Conservation (phyloP, 2,113 vertebrate genomes). For the Menura novaehollandiae region DNA sequence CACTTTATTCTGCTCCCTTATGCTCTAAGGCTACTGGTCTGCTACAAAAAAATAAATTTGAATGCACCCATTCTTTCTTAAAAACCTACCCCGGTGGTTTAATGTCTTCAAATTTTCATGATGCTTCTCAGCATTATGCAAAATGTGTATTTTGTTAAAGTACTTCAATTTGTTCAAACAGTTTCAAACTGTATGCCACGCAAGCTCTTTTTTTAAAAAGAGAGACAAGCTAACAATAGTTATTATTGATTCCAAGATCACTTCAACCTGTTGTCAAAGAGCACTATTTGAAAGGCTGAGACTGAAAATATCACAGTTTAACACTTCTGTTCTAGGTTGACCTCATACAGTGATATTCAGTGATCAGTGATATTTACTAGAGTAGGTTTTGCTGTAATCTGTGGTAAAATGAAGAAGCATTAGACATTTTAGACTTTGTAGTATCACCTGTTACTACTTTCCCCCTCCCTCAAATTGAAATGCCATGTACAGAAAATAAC, state of each 20-base stretch:
- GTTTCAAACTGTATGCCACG: not conserved
- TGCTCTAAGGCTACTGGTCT: not conserved
- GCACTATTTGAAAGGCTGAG: not conserved
- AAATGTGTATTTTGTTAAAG: not conserved
- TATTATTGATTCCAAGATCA: not conserved
- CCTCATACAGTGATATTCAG: not conserved
- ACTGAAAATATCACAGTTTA: not conserved
- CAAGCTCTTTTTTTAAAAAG: not conserved
- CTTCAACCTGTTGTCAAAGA: not conserved
- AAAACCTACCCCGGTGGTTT: not conserved
- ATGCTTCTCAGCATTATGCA: not conserved
- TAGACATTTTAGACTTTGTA: not conserved
- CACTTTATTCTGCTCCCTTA: not conserved
- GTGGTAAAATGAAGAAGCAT: not conserved
- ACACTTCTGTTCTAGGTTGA: not conserved
- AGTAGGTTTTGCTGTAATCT: not conserved
- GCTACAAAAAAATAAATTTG: not conserved
- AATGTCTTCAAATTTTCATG: not conserved
- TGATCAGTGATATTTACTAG: not conserved
- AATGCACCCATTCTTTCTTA: not conserved
- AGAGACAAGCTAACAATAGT: not conserved
- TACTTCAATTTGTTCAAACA: not conserved
- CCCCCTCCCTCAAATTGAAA: accelerated
- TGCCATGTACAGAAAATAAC: not conserved
- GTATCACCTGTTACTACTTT: not conserved